phyloP scores from a whole-genome alignment of 2,888 invertebrate species.

The Antitype chi region DNA sequence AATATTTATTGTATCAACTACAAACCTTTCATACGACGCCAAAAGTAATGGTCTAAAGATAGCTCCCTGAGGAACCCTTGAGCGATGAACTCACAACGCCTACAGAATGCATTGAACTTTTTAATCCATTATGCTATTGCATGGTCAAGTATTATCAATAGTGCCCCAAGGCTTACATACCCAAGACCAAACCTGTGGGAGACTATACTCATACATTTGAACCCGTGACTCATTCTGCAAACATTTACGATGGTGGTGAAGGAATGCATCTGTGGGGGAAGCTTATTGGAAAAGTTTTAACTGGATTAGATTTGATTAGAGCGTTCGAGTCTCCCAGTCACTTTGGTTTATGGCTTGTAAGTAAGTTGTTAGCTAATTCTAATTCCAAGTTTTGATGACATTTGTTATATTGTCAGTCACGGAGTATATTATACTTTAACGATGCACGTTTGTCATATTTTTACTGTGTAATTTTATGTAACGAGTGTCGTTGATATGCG shows the following conservation, averaged over 20 bases:
- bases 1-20: not conserved
- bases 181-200: slow-evolving; percentile 18
- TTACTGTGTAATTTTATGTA: slow-evolving; percentile 24
- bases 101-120: slow-evolving; percentile 36
- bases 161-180: slow-evolving; percentile 32
- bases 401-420: slow-evolving; percentile 67
- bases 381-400: slow-evolving; percentile 73
- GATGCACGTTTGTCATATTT: slow-evolving; percentile 46
- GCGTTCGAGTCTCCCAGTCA: slow-evolving; percentile 66
- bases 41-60: slow-evolving; percentile 21
- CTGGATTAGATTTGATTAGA: slow-evolving; percentile 87
- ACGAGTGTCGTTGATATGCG: slow-evolving; percentile 15
- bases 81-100: slow-evolving; percentile 6
- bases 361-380: slow-evolving; percentile 80
- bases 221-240: slow-evolving; percentile 63
- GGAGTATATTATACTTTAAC: slow-evolving; percentile 51
- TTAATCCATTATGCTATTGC: slow-evolving; percentile 57
- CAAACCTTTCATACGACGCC: not conserved
- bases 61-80: slow-evolving; percentile 50
- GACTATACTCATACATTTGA: slow-evolving; percentile 51
- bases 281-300: slow-evolving; percentile 90
- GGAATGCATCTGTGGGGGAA: slow-evolving; percentile 81
- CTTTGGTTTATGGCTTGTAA: slow-evolving; percentile 77
- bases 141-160: slow-evolving; percentile 49
- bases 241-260: slow-evolving; percentile 67